Percentiles rank a stretch among this genome's conserved stretches.
Conservation (phyloP, 2,888 invertebrate genomes). For the Serrognathus titanus region DNA sequence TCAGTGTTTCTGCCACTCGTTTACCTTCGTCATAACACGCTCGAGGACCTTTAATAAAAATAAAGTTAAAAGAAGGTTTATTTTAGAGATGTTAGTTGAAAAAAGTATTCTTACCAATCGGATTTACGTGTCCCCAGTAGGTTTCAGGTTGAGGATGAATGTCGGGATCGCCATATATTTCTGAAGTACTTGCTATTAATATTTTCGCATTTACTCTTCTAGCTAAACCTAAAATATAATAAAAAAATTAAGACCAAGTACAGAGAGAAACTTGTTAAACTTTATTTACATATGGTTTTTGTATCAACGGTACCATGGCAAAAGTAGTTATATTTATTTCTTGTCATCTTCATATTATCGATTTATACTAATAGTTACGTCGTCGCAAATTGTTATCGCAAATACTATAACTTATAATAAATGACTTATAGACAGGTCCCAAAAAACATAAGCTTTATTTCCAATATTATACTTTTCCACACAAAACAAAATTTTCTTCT, state of each 20-base stretch:
- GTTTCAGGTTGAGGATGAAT: conserved; percentile 97
- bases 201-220: conserved; percentile 90
- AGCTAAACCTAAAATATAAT: conserved; percentile 67
- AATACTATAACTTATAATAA: too few relatives aligned
- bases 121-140: conserved; percentile 99
- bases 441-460: too few relatives aligned
- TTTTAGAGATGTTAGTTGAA: too few relatives aligned
- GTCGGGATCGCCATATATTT: conserved; percentile 98
- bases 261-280: not conserved
- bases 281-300: not conserved
- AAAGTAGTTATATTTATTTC: too few relatives aligned
- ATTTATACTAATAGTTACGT: too few relatives aligned
- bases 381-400: too few relatives aligned
- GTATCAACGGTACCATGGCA: too few relatives aligned
- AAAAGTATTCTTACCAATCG: conserved; percentile 65
- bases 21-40: conserved; percentile 99
- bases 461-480: too few relatives aligned
- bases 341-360: too few relatives aligned
- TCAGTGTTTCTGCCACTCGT: conserved; percentile 92
- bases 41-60: conserved; percentile 65
- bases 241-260: not conserved
- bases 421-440: too few relatives aligned
- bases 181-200: conserved; percentile 96
- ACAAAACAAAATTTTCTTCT: too few relatives aligned
- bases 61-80: not conserved